Evolutionary conservation across 1,140 invertebrate species (phyloP).

Genomic region (Cardiocondyla obscurior): DNA sequence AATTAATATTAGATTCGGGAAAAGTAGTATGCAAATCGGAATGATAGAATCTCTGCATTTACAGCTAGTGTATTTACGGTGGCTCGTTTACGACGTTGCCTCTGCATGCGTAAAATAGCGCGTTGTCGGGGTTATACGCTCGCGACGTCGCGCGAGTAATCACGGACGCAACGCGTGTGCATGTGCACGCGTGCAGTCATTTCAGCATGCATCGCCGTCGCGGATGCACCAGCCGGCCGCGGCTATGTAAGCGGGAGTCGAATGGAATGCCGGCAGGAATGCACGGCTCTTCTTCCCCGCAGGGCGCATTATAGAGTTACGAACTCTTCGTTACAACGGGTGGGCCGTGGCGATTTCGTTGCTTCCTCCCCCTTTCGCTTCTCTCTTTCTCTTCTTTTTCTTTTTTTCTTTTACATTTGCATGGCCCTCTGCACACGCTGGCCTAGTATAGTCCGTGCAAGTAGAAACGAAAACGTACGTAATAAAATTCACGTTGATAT

Average conservation of each 20-base stretch:
- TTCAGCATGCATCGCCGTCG: conserved; percentile 39
- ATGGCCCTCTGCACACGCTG: conserved; percentile 52
- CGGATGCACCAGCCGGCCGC: conserved; percentile 62
- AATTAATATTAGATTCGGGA: background rate
- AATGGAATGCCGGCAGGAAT: conserved; percentile 70
- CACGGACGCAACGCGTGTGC: conserved; percentile 31
- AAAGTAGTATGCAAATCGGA: background rate
- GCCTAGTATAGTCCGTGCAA: conserved; percentile 23
- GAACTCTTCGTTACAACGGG: conserved; percentile 69
- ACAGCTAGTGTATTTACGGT: background rate
- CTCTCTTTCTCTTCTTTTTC: background rate
- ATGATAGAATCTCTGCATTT: background rate
- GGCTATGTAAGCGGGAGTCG: conserved; percentile 65
- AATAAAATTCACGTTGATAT: background rate
- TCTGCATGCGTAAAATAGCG: conserved; percentile 16
- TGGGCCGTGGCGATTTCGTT: conserved; percentile 63
- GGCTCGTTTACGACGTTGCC: background rate
- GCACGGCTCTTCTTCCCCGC: conserved; percentile 61
- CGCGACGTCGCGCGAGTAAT: conserved; percentile 54
- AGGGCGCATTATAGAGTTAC: conserved; percentile 72
- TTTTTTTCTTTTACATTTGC: conserved; percentile 54
- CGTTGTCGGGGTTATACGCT: conserved; percentile 42
- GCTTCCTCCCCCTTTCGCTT: background rate
- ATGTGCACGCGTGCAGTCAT: background rate
- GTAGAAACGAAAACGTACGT: background rate